Evolutionary conservation across 2,888 invertebrate species (phyloP).

Genomic region (Mythimna loreyi): DNA sequence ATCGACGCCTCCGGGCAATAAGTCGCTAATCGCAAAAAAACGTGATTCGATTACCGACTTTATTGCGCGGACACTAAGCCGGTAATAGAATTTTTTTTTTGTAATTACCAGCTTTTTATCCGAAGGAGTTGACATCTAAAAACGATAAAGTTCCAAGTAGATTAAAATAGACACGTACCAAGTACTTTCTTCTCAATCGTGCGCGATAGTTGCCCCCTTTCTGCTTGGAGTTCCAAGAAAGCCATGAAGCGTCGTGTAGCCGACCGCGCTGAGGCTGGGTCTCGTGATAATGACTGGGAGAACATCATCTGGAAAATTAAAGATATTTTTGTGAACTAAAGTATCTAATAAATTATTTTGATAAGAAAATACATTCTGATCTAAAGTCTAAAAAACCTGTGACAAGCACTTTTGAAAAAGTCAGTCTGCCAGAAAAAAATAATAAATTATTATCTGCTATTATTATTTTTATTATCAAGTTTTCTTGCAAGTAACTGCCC

Average conservation of each 20-base stretch:
- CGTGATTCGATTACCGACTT: too few species aligned
- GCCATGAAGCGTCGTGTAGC: slow-evolving; percentile 94
- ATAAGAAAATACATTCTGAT: neutral
- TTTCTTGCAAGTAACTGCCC: too few species aligned
- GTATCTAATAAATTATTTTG: neutral
- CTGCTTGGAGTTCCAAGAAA: slow-evolving; percentile 94
- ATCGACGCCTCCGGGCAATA: too few species aligned
- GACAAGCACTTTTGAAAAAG: too few species aligned
- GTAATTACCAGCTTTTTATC: too few species aligned
- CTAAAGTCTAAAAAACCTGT: neutral
- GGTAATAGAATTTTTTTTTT: too few species aligned
- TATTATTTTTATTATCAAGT: too few species aligned
- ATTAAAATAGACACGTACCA: slow-evolving; percentile 85
- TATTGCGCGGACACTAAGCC: too few species aligned
- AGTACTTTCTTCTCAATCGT: slow-evolving; percentile 95
- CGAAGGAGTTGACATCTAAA: too few species aligned
- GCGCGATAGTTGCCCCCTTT: slow-evolving; percentile 93
- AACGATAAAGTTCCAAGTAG: neutral
- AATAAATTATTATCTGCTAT: too few species aligned
- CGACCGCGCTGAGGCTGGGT: slow-evolving; percentile 93
- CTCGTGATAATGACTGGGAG: slow-evolving; percentile 93
- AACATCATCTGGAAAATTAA: slow-evolving; percentile 92
- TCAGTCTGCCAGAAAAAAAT: too few species aligned
- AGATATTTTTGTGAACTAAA: neutral
- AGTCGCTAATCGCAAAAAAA: too few species aligned